phyloP scores from a whole-genome alignment of 2,797 vertebrate genomes.

The Scarus forsteni region DNA sequence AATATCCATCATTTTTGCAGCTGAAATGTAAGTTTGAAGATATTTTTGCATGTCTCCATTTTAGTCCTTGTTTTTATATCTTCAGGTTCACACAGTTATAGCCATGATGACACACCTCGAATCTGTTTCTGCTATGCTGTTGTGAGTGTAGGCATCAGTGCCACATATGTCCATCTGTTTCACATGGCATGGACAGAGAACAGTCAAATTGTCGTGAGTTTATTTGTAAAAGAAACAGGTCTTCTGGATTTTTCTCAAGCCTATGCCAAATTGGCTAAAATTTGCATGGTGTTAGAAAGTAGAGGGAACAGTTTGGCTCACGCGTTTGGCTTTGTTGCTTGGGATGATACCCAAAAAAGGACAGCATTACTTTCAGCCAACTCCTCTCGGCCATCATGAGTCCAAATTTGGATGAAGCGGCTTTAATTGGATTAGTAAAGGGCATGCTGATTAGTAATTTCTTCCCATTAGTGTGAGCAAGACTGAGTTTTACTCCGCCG shows the following conservation, averaged over 20 bases:
- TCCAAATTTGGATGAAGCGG: conserved; percentile 6
- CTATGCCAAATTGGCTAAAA: neutral
- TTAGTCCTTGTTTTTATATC: conserved; percentile 5
- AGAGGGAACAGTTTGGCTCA: neutral
- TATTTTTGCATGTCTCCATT: neutral
- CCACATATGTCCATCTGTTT: conserved; percentile 45
- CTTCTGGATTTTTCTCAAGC: neutral
- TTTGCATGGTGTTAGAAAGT: neutral
- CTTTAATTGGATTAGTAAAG: conserved; percentile 35
- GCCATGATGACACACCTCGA: conserved; percentile 32
- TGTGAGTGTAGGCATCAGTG: neutral
- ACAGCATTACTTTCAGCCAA: neutral
- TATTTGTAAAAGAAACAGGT: conserved; percentile 17
- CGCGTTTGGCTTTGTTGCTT: neutral
- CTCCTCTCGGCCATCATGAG: conserved; percentile 10
- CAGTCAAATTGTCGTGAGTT: conserved; percentile 2
- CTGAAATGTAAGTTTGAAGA: neutral
- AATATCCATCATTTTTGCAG: neutral
- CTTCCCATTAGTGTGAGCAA: neutral
- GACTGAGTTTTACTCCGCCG: neutral
- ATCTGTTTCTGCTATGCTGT: conserved; percentile 38
- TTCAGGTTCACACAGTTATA: conserved; percentile 32
- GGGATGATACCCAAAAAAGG: neutral
- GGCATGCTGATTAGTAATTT: conserved; percentile 28
- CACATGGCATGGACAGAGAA: conserved; percentile 15